Percentiles rank a stretch among this genome's conserved stretches.
phyloP scores from a whole-genome alignment of 2,113 vertebrate genomes.

The Tragelaphus imberbis region DNA sequence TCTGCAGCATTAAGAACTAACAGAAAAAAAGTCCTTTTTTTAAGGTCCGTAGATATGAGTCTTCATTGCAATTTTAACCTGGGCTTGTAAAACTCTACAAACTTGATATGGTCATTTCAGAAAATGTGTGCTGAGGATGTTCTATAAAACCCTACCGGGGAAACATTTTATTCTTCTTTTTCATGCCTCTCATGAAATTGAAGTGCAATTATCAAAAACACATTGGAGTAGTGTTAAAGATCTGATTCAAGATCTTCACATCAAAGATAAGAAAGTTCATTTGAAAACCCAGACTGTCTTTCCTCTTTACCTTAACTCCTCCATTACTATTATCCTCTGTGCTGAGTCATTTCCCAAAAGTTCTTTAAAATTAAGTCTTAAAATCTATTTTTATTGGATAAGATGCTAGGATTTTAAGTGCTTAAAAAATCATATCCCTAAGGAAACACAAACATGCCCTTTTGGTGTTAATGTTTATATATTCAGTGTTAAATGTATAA shows the following conservation, averaged over 20 bases:
- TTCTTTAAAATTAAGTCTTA: conserved; percentile 24
- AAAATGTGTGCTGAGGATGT: conserved; percentile 46
- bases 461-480: conserved; percentile 34
- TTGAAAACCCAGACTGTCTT: conserved; percentile 50
- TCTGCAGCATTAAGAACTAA: conserved; percentile 64
- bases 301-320: neutral
- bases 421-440: conserved; percentile 15
- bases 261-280: conserved; percentile 45
- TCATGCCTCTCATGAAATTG: conserved; percentile 51
- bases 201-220: conserved; percentile 62
- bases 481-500: neutral
- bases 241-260: conserved; percentile 32
- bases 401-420: conserved; percentile 12
- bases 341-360: neutral
- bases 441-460: conserved; percentile 34
- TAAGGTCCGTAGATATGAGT: conserved; percentile 69
- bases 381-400: neutral
- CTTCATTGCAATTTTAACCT: conserved; percentile 66
- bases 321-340: neutral
- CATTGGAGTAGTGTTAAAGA: conserved; percentile 50
- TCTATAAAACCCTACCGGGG: conserved; percentile 35
- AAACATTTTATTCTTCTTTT: conserved; percentile 63
- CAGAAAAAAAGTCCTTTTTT: conserved; percentile 72
- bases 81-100: conserved; percentile 67
- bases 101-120: conserved; percentile 62